Evolutionary conservation across 92 coral and sea anemone genomes (phyloP), one percentile per base, ranked within the genome.

Genomic region (Desmophyllum pertusum): DNA sequence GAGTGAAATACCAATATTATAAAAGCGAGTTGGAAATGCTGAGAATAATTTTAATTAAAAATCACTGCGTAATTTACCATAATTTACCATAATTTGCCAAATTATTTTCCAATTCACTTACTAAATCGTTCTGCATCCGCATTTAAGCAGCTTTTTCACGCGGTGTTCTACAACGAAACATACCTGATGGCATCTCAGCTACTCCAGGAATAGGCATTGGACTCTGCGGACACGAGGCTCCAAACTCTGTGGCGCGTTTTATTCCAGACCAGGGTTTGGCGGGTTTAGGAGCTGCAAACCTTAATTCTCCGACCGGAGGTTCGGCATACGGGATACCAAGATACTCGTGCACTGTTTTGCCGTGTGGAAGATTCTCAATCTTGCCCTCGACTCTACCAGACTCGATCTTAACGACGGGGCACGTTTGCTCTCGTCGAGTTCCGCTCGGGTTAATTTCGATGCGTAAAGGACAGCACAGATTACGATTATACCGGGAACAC

Each of bases 251-350:
- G 1, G 95, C 89, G 43, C 81, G 84, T 39, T 83, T 87, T 19
- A 87, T 85, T 73, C 90, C 95, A 9, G 57, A 75, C 94, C 94
- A 91, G 31, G 92, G 94, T 63, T 84, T 72, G 29, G 72, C 82
- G 23, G 93, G 92, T 57, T 81, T 72, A 41, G 98, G 98, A 57
- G 92, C 87, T 38, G 87, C 83, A 79, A 94, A 94, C 68, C 98
- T 88, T 52, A 91, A 78, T 61, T 87, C 82, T 39, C 92, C 95
- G 67, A 90, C 76, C 13, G 98, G 98, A 27, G 98, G 88, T 35
- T 86, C 66, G 23, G 93, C 98, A 62, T 83, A 94, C 63, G 98
- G 98, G 59, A 94, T 89, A 23, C 98, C 95, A 37, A 94, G 93
- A 81, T 88, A 94, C 80, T 71, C 50, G 38, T 89, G 79, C 43